Percentiles rank a stretch among this genome's conserved stretches.
Conservation (phyloP, 2,797 vertebrate genomes). For the Pempheris klunzingeri region DNA sequence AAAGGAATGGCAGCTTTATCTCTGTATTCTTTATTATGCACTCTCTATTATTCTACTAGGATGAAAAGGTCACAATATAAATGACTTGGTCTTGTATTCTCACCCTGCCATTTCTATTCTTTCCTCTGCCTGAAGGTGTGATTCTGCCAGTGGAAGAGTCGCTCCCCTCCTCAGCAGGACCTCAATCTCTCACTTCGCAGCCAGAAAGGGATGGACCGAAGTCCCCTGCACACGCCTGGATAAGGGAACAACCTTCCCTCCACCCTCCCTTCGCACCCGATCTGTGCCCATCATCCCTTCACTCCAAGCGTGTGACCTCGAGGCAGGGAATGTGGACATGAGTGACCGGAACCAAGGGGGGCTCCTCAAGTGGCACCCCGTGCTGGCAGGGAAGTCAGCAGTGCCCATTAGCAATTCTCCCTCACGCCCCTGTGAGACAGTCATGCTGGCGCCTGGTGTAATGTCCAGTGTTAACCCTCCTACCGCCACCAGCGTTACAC, state of each 20-base stretch:
- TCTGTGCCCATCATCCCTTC: slow-evolving; percentile 89
- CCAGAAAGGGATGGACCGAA: slow-evolving; percentile 79
- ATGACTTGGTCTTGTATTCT: slow-evolving; percentile 46
- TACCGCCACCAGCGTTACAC: slow-evolving; percentile 12
- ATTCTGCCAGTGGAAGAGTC: slow-evolving; percentile 64
- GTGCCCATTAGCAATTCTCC: slow-evolving; percentile 36
- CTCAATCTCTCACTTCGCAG: slow-evolving; percentile 66
- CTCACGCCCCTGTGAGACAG: slow-evolving; percentile 40
- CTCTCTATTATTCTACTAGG: slow-evolving; percentile 18
- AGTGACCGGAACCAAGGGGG: slow-evolving; percentile 37
- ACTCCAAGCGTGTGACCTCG: slow-evolving; percentile 81
- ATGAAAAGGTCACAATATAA: slow-evolving; percentile 59
- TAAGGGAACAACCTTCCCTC: slow-evolving; percentile 67
- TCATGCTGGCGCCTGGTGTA: slow-evolving; percentile 18
- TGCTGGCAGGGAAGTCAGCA: slow-evolving; percentile 36
- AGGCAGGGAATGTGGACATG: slow-evolving; percentile 32
- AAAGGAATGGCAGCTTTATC: slow-evolving; percentile 20
- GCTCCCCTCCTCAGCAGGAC: slow-evolving; percentile 74
- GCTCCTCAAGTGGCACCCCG: slow-evolving; percentile 58
- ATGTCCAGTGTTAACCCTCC: slow-evolving; percentile 36
- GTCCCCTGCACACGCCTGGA: slow-evolving; percentile 86
- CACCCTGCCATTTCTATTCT: slow-evolving; percentile 47
- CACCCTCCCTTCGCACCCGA: slow-evolving; percentile 75
- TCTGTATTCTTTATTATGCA: slow-evolving; percentile 2
- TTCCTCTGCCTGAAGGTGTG: slow-evolving; percentile 72